These are phyloP conservation scores for Laothoe populi DNA, from an alignment of 2,888 invertebrate genomes.

Conservation along the genomic window DNA sequence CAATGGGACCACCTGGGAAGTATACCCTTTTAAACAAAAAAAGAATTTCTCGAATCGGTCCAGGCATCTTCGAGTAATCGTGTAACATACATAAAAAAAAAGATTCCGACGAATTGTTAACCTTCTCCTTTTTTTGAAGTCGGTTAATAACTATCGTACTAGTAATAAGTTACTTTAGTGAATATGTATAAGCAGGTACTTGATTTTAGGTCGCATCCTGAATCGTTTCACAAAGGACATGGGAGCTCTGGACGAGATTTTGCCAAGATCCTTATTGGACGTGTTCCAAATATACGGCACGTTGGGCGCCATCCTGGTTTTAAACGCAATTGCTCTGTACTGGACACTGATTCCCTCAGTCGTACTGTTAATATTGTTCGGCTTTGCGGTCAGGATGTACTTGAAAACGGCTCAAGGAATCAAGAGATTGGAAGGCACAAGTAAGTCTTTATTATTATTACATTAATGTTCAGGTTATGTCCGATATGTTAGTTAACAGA, in stretches of 20 bases:
- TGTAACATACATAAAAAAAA: too few species aligned
- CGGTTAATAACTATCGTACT: too few species aligned
- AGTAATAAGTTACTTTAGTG: background rate
- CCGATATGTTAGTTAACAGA: too few species aligned
- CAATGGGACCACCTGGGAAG: too few species aligned
- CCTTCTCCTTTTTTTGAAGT: too few species aligned
- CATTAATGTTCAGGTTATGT: background rate
- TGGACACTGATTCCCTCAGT: constrained; percentile 85
- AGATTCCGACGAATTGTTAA: too few species aligned
- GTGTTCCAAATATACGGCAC: constrained; percentile 84
- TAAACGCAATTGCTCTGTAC: constrained; percentile 86
- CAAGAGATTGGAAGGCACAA: constrained; percentile 87
- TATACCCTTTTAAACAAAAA: too few species aligned
- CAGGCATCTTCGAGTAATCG: too few species aligned
- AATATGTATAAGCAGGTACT: background rate
- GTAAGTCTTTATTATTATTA: constrained; percentile 62
- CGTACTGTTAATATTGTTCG: constrained; percentile 84
- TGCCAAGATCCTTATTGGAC: constrained; percentile 89
- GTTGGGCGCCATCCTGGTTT: constrained; percentile 83
- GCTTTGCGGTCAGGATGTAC: constrained; percentile 86
- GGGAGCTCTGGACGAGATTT: constrained; percentile 90
- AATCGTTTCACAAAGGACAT: constrained; percentile 94
- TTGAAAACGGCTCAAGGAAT: constrained; percentile 88
- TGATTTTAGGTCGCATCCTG: constrained; percentile 87
- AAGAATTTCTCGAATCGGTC: too few species aligned